Base-by-base conservation (phyloP, 2,888 invertebrate species). In the Nemapogon koenigi region DNA sequence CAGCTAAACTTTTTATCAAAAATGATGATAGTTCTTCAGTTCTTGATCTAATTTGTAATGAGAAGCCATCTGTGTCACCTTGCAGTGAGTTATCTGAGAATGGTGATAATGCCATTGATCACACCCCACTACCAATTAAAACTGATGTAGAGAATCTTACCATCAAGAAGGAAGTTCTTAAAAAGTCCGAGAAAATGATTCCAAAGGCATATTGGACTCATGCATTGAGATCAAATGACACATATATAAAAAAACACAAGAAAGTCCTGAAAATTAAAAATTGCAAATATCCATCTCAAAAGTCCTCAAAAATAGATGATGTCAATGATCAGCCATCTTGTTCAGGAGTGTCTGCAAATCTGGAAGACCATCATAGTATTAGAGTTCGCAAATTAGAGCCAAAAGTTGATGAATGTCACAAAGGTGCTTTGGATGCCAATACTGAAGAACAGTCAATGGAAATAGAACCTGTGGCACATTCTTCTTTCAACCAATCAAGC, bases 41-140 rank as follows among this genome's bases (percentile, higher is more conserved):
- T 28, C 79, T 78, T 37, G 80, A 80, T 50, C 57, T 80, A 44
- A 79, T 75, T 43, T 80, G 79, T 49, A 80, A 79, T 50, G 80
- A 80, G 49, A 79, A 80, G 43, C 73, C 78, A 30, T 76, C 78
- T 19, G 71, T 78, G 51, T 79, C 80, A 16, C 78, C 79, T 2
- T 75, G 75, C 50, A 78, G 79, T 52, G 79, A 79, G 47, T 49
- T 79, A 38, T 76, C 76, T 2, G 79, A 78, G 49, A 60, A 59
- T 44, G 68, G 71, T 3, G 76, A 76, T n/a, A 73, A 68, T 47
- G 70, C 70, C 4, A 64, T 53, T 16, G 75, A 75, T 42, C 60
- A 45, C 38, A 49, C 55, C 16, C 49, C 57, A 39, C 6, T 33
- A 4, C 7, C 18, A 3, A 4, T 19, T n/a, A 14, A 33, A 33